phyloP scores from a whole-genome alignment of 37 sponge, comb jelly and placozoan species.

The Chondrosia reniformis region DNA sequence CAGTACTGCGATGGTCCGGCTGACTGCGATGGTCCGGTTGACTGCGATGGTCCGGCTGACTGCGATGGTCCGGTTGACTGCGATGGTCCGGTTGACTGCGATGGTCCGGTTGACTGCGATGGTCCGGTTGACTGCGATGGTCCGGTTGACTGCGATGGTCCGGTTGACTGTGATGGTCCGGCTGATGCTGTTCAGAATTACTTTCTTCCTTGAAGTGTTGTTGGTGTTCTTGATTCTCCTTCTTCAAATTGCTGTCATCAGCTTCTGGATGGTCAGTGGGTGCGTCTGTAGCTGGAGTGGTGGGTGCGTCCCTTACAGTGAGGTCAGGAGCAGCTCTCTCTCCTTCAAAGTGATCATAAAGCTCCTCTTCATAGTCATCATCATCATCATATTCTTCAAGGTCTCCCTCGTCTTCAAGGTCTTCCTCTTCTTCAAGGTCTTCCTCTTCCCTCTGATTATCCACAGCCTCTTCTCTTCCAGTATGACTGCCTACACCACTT shows the following conservation, averaged over 20 bases:
- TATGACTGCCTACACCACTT: no score
- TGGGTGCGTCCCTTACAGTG: not conserved
- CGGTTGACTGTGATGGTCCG: not conserved
- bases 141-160: not conserved
- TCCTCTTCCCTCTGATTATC: not conserved
- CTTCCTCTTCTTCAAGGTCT: not conserved
- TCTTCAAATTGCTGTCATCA: not conserved
- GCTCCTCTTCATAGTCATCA: constrained; percentile 15
- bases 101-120: no score
- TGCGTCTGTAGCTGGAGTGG: not conserved
- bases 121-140: not conserved
- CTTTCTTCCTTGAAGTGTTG: not conserved
- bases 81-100: no score
- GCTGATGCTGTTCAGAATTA: not conserved
- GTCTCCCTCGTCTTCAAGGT: not conserved
- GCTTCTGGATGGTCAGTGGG: not conserved
- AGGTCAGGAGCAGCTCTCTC: not conserved
- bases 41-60: no score
- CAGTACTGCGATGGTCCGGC: no score
- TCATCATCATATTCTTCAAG: constrained; percentile 1
- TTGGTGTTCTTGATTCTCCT: not conserved
- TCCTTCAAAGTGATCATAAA: not conserved
- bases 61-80: no score
- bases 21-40: no score
- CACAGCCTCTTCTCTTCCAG: not conserved